phyloP scores from a whole-genome alignment of 2,888 invertebrate genomes.

The Neoaliturus tenellus region DNA sequence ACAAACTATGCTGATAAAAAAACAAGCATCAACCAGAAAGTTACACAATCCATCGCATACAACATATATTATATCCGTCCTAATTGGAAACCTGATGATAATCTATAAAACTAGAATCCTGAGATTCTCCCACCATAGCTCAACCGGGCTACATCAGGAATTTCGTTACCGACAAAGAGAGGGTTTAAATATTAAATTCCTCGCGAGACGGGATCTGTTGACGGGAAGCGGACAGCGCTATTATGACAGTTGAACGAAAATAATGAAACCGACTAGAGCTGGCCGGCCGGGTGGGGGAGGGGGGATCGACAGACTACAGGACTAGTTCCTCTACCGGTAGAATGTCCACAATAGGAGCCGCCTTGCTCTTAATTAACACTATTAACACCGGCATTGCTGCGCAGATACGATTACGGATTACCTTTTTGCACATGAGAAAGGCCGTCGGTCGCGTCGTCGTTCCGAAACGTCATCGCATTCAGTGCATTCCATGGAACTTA shows the following conservation, averaged over 20 bases:
- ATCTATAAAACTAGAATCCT: conserved; percentile 21
- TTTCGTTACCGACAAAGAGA: conserved; percentile 28
- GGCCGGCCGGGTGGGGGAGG: not conserved
- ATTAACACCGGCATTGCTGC: conserved; percentile 23
- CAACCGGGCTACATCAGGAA: not conserved
- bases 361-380: conserved; percentile 31
- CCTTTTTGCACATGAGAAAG: conserved; percentile 6
- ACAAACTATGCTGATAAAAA: too few relatives aligned
- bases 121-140: not conserved
- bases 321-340: conserved; percentile 35
- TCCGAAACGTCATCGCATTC: too few relatives aligned
- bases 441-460: not conserved
- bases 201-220: not conserved
- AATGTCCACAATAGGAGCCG: conserved; percentile 48
- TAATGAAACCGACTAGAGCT: conserved; percentile 38
- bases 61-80: not conserved
- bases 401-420: conserved; percentile 1
- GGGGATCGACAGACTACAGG: too few relatives aligned
- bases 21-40: too few relatives aligned
- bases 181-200: conserved; percentile 17
- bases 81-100: not conserved
- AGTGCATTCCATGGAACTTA: too few relatives aligned
- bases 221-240: not conserved
- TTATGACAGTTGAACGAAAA: conserved; percentile 47
- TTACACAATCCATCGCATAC: not conserved